Conservation (phyloP, 2,888 invertebrate species). For the Synergus laeviventris region DNA sequence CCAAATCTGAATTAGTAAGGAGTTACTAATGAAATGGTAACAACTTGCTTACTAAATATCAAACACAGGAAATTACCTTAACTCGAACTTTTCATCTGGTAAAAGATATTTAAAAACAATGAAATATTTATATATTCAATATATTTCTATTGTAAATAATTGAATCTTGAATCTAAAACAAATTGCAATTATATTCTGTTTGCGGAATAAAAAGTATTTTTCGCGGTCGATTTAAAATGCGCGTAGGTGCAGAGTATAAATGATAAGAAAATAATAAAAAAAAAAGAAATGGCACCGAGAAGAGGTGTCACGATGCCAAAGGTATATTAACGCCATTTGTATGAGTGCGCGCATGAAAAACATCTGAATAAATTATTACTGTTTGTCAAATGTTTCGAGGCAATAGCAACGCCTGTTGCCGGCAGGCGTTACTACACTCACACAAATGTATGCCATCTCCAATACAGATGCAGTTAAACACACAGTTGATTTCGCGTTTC, state of each 20-base stretch:
- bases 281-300: constrained; percentile 48
- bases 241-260: constrained; percentile 17
- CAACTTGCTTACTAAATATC: no score
- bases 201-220: background rate
- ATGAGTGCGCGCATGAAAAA: constrained; percentile 66
- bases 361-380: constrained; percentile 76
- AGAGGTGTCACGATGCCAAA: constrained; percentile 22
- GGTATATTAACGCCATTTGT: constrained; percentile 44
- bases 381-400: constrained; percentile 74
- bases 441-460: constrained; percentile 36
- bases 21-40: background rate
- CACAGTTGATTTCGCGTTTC: constrained; percentile 45
- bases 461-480: constrained; percentile 46
- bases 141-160: background rate
- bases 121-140: no score
- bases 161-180: background rate
- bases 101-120: no score
- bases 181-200: background rate
- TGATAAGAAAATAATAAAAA: constrained; percentile 49
- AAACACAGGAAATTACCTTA: no score
- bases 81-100: no score
- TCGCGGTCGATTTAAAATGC: constrained; percentile 7
- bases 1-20: background rate
- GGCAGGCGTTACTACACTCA: constrained; percentile 45
- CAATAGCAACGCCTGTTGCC: constrained; percentile 56